Base-by-base conservation (phyloP, 2,113 vertebrate species). In the Burhinus oedicnemus region DNA sequence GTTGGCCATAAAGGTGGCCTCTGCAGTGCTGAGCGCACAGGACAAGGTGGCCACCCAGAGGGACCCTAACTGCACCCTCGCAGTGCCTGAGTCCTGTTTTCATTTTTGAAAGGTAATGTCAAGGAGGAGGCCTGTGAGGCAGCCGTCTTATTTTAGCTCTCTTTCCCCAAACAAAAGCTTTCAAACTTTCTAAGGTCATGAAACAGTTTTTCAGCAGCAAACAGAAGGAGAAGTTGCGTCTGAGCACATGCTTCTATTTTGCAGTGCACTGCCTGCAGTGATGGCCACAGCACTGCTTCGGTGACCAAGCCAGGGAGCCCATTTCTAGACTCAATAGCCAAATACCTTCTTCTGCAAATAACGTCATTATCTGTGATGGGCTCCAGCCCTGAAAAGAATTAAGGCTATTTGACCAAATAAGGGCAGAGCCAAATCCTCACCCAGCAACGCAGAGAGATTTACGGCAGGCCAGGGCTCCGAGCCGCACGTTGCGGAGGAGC, bases 401-500 rank as follows among this genome's bases (percentile, higher is more conserved):
- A 69, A 47, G 36, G 34, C 3, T 47, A 12, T 87, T 76, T 82
- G 52, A 51, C 51, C 64, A 60, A n/a, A 75, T 34, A 64, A 81
- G 15, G 47, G 18, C 66, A 80, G 76, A 83, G n/a, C 15, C 70
- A 57, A 49, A 32, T 11, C 70, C 21, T 65, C 20, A 12, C 14
- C 42, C 55, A 55, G 36, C 27, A 6, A 16, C 1, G 2, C 51
- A 40, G 91, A 54, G 58, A 40, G 60, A 21, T 57, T 61, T 45
- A 32, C 2, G 3, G 49, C 68, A 81, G 74, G 20, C 71, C 30
- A 6, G 15, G 32, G 29, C 61, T 62, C 40, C 0, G 2, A 75
- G 66, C 49, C 2, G 3, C 51, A 9, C 0, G 0, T 7, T 34
- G 34, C 7, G 8, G 69, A 61, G 61, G 9, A 83, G 75, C 77